Evolutionary conservation across 2,888 invertebrate species (phyloP), one percentile per base, ranked within the genome.

Genomic region (Lordiphosa andalusiaca): DNA sequence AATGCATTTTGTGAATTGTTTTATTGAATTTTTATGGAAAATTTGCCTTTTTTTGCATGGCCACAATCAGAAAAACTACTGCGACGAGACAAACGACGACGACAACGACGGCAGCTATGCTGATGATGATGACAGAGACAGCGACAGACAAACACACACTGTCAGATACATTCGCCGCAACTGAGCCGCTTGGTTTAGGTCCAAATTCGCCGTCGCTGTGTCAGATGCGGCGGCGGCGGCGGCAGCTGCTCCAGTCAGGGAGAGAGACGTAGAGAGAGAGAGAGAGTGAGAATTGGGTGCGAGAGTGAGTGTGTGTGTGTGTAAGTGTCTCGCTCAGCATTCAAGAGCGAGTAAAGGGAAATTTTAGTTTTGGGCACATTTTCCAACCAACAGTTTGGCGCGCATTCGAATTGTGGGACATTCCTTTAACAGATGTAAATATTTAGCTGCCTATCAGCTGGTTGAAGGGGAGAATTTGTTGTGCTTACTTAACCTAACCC

Each of bases 21-120:
- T 68, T 51, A 60, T 59, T 48, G 13, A 57, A 65, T 53, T 69
- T 67, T 67, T 41, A 52, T 53, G 49, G 19, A 58, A 56, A 68
- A 77, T 57, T 66, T 67, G 69, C 68, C 67, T 66, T 69, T 44
- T 77, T 74, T 81, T 70, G 68, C 78, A 67, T 72, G 56, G 81
- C 76, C 68, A 75, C 78, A 80, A 82, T 82, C 82, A 78, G 82
- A 82, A 78, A 77, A 80, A 82, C 75, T 73, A 75, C 78, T 71
- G 57, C 73, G 63, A 81, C 80, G 77, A 81, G 74, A 72, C 75
- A 70, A 64, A 19, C 19, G 19, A 19, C 19, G 19, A 19, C 19
- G 19, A 16, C 16, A 16, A 16, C 80, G 60, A 75, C 80, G 54
- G 62, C 68, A 65, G 55, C 74, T 60, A 62, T 72, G 73, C 55